Evolutionary conservation across 2,113 vertebrate species (phyloP).

Genomic region (Chaetorhynchus papuensis): DNA sequence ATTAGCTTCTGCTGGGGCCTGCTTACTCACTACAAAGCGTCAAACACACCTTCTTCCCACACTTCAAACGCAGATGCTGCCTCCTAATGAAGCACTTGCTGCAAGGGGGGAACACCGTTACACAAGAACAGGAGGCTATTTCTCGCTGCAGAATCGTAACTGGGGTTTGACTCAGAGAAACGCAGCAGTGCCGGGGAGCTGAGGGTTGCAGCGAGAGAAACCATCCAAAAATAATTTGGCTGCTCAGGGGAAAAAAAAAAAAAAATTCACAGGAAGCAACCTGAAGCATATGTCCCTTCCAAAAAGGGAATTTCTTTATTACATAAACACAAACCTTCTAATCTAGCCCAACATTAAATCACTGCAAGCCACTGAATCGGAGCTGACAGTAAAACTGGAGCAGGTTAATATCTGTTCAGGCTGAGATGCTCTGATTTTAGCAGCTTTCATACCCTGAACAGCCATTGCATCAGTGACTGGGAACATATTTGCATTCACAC

Average conservation of each 20-base stretch:
- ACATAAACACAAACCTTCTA: background rate
- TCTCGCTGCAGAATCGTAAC: slow-evolving; percentile 19
- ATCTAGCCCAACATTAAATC: background rate
- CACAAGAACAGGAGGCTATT: background rate
- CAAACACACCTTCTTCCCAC: slow-evolving; percentile 59
- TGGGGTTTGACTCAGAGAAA: slow-evolving; percentile 28
- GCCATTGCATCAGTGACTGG: background rate
- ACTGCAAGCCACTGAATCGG: background rate
- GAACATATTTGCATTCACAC: slow-evolving; percentile 46
- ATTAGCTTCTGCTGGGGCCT: slow-evolving; percentile 37
- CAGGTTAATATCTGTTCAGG: slow-evolving; percentile 1
- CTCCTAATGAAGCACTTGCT: slow-evolving; percentile 40
- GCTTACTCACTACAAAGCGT: slow-evolving; percentile 55
- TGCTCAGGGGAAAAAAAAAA: background rate
- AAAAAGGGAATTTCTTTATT: background rate
- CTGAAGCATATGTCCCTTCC: background rate
- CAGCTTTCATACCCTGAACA: slow-evolving; percentile 14
- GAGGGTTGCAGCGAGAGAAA: background rate
- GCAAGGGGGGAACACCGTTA: slow-evolving; percentile 21
- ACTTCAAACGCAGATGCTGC: slow-evolving; percentile 48
- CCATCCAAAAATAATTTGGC: background rate
- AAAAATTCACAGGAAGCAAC: background rate
- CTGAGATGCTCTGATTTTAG: slow-evolving; percentile 37
- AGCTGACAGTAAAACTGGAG: slow-evolving; percentile 4
- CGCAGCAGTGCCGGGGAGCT: background rate